Conservation (phyloP, 1,140 invertebrate species). For the Drosophila punjabiensis region DNA sequence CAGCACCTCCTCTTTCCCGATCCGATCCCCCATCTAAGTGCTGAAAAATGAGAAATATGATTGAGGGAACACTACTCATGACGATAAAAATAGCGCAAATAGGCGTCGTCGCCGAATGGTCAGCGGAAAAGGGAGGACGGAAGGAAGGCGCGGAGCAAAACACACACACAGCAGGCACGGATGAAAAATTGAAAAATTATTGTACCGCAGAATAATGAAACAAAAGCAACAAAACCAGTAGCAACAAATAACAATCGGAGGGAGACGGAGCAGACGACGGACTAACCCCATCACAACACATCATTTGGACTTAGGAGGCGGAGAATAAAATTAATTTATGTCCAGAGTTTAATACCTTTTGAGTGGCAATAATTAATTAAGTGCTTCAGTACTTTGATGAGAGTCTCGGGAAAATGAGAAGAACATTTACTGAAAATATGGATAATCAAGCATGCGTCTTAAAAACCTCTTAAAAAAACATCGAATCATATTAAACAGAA, state of each 20-base stretch:
- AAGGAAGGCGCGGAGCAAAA: constrained; percentile 22
- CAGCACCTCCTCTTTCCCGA: background rate
- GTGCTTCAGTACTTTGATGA: background rate
- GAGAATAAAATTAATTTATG: constrained; percentile 26
- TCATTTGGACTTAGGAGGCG: constrained; percentile 45
- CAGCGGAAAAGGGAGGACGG: constrained; percentile 7
- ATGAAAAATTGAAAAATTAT: constrained; percentile 76
- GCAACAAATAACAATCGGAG: constrained; percentile 24
- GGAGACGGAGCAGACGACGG: background rate
- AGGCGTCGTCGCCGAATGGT: constrained; percentile 39
- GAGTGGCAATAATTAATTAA: constrained; percentile 21
- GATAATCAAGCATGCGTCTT: too few species aligned
- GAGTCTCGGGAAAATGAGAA: background rate
- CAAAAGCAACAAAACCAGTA: constrained; percentile 4
- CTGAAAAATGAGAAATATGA: constrained; percentile 80
- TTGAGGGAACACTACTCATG: constrained; percentile 78
- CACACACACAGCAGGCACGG: constrained; percentile 33
- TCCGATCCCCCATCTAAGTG: constrained; percentile 28
- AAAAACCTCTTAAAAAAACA: background rate
- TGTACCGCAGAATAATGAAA: constrained; percentile 56
- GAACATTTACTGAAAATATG: background rate
- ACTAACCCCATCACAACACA: constrained; percentile 44
- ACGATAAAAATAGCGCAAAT: constrained; percentile 68
- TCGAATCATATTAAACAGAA: background rate
- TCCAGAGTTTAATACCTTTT: constrained; percentile 27